These are phyloP conservation scores for Chiloscyllium punctatum DNA, from an alignment of 2,797 vertebrate species.

Conservation along the genomic window DNA sequence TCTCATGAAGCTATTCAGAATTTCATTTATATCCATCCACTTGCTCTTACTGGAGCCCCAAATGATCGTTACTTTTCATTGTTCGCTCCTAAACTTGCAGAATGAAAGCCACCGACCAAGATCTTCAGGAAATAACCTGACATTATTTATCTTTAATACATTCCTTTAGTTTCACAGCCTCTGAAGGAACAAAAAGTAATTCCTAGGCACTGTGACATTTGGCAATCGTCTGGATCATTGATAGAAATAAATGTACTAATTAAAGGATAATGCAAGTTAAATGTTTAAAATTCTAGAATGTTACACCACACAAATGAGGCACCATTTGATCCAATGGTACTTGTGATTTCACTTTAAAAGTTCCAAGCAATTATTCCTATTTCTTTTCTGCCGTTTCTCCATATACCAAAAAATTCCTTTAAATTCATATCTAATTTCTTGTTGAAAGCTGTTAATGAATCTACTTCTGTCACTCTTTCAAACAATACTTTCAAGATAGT, in stretches of 20 bases:
- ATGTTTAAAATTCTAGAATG: not conserved
- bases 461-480: not conserved
- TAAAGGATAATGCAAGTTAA: not conserved
- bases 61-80: slow-evolving; percentile 19
- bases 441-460: not conserved
- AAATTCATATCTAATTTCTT: not conserved
- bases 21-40: not conserved
- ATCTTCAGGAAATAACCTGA: not conserved
- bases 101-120: not conserved
- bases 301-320: not conserved
- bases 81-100: not conserved
- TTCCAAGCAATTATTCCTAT: not conserved
- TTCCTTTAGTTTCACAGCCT: not conserved
- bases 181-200: not conserved
- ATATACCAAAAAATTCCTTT: not conserved
- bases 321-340: not conserved
- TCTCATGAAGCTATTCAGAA: not conserved
- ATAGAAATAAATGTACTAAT: not conserved
- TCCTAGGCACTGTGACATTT: not conserved
- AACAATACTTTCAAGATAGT: not conserved
- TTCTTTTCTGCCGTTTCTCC: no score
- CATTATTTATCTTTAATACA: not conserved
- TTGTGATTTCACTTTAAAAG: not conserved
- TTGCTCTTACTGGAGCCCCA: not conserved
- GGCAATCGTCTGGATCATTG: not conserved